A percentile compares a stretch with the other conserved stretches of the same genome.
Conservation (phyloP, 2,113 vertebrate species). For the Sakesphorus luctuosus region DNA sequence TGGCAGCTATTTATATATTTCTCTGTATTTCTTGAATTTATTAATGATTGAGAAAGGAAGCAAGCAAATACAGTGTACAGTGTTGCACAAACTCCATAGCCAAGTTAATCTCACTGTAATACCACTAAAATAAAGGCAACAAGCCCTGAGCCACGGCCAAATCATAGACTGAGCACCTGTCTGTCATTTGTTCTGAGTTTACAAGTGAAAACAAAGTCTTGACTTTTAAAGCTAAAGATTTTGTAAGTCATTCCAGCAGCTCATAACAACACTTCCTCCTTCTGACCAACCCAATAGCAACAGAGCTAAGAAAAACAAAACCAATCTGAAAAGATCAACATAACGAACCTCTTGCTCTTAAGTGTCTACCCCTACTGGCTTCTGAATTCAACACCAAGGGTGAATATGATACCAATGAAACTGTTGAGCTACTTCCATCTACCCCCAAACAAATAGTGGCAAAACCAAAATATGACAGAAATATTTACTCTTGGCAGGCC, state of each 20-base stretch:
- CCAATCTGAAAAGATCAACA: background rate
- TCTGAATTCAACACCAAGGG: slow-evolving; percentile 16
- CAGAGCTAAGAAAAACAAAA: slow-evolving; percentile 13
- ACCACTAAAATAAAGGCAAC: slow-evolving; percentile 61
- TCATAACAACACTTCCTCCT: background rate
- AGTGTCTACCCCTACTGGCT: slow-evolving; percentile 41
- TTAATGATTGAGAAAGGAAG: background rate
- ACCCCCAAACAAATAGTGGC: slow-evolving; percentile 4
- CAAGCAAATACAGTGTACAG: background rate
- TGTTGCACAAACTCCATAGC: background rate
- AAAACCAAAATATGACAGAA: slow-evolving; percentile 67
- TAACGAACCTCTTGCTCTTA: slow-evolving; percentile 8
- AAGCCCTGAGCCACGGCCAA: slow-evolving; percentile 53
- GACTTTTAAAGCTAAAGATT: slow-evolving; percentile 58
- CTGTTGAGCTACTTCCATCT: slow-evolving; percentile 29
- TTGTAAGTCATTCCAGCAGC: background rate
- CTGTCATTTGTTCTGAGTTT: slow-evolving; percentile 70
- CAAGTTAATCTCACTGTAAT: background rate
- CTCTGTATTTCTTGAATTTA: slow-evolving; percentile 29
- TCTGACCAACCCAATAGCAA: background rate
- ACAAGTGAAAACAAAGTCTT: slow-evolving; percentile 59
- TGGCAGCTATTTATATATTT: slow-evolving; percentile 52
- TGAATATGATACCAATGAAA: slow-evolving; percentile 47
- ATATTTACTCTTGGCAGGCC: slow-evolving; percentile 62
- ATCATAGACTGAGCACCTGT: slow-evolving; percentile 66